Evolutionary conservation across 2,797 vertebrate species (phyloP).

Genomic region (Zalophus californianus): DNA sequence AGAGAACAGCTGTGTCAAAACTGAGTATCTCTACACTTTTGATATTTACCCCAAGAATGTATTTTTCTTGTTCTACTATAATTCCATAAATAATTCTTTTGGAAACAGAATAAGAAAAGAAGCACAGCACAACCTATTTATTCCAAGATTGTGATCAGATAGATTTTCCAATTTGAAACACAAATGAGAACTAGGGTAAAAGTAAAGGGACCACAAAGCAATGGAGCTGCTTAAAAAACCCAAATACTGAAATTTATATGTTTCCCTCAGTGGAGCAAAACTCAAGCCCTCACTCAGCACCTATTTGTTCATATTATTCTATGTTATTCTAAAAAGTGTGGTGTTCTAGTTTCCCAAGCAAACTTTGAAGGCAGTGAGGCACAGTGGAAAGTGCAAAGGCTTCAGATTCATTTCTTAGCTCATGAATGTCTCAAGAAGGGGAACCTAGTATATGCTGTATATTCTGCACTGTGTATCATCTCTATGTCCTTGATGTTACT

Average conservation of each 20-base stretch:
- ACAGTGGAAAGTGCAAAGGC: background rate
- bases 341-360: background rate
- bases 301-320: background rate
- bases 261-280: background rate
- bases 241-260: background rate
- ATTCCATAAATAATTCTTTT: slow-evolving; percentile 58
- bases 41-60: background rate
- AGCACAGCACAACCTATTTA: slow-evolving; percentile 12
- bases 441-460: background rate
- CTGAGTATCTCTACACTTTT: background rate
- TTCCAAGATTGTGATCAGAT: slow-evolving; percentile 45
- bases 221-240: background rate
- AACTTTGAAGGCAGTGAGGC: background rate
- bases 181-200: slow-evolving; percentile 40
- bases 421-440: background rate
- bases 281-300: background rate
- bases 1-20: background rate
- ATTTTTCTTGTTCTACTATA: slow-evolving; percentile 3
- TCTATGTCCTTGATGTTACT: background rate
- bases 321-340: background rate
- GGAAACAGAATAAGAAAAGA: slow-evolving; percentile 52
- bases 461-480: background rate
- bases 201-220: background rate
- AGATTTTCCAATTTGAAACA: background rate
- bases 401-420: background rate